A percentile compares a stretch with the other conserved stretches of the same genome.
These are phyloP conservation scores for Flexamia atlantica DNA, from an alignment of 2,888 invertebrate genomes.

Conservation along the genomic window DNA sequence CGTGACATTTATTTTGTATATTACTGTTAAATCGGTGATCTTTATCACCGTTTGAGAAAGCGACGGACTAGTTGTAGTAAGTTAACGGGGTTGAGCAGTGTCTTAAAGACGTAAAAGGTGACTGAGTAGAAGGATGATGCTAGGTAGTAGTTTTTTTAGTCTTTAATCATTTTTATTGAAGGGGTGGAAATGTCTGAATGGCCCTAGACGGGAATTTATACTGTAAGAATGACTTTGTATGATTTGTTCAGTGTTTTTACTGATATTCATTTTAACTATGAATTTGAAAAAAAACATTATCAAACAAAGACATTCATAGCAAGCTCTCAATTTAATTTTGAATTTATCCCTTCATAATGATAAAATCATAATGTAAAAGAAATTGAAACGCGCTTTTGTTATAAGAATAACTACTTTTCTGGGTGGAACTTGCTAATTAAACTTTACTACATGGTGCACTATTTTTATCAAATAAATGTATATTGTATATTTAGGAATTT, in stretches of 20 bases:
- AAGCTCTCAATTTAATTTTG: too few species aligned
- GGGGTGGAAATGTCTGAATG: neutral
- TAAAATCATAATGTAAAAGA: too few species aligned
- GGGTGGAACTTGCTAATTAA: too few species aligned
- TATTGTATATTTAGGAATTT: neutral
- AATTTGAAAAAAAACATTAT: too few species aligned
- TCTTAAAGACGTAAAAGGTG: constrained; percentile 1
- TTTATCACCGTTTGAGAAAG: neutral
- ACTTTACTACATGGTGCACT: neutral
- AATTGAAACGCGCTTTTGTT: too few species aligned
- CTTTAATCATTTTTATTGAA: neutral
- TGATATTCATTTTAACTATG: neutral
- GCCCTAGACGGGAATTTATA: neutral
- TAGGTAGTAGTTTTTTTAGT: constrained; percentile 24
- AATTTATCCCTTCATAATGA: too few species aligned
- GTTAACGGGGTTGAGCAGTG: neutral
- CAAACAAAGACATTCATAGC: too few species aligned
- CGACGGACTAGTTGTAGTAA: neutral
- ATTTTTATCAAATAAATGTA: neutral
- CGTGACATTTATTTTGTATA: constrained; percentile 47
- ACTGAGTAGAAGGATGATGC: neutral
- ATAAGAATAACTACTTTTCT: too few species aligned
- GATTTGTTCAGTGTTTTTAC: neutral
- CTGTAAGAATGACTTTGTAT: neutral
- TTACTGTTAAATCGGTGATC: constrained; percentile 20